Base-by-base conservation (phyloP, 2,888 invertebrate genomes). In the Ormyrus labotus region DNA sequence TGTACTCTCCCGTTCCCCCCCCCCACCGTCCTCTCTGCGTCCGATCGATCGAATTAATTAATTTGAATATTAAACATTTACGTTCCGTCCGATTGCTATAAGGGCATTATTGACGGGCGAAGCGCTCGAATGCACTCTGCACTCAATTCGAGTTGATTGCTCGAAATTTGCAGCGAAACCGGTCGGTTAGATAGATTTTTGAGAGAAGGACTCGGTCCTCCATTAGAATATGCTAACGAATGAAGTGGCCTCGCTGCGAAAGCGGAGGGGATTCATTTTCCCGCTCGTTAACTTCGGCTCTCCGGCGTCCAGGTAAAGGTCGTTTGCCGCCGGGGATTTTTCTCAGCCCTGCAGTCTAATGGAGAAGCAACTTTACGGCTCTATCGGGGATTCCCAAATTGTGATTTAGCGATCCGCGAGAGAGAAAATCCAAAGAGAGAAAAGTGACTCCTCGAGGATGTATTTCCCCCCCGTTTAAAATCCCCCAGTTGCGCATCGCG, bases 341-440 rank as follows among this genome's bases (percentile, higher is more conserved):
- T 53, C 60, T 51, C 69, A 10, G 11, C 13, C 13, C 13, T 34
- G 34, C 34, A 11, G 8, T 7, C 47, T 63, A 64, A 73, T 64
- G 73, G 64, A 73, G 55, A 73, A 64, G 13, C 64, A 73, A 57
- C 73, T 73, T 73, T 64, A 64, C 55, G 19, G 55, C 55, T 11
- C 55, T 64, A 67, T 75, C 55, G 65, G 67, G 58, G 51, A 19
- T 48, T 34, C 34, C 34, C 63, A 57, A 77, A 63, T 50, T 55
- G 70, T 70, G 63, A 77, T 77, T 69, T 70, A 76, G 57, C 48
- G 34, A 45, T 48, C 4, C 48, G 48, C 64, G 53, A 13, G 53
- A 13, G 53, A n/a, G 51, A 55, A 55, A 64, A 19, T 11, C 65
- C 6, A 57, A 64, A 57, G 13, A 60, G 10, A 48, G 10, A 45